These are phyloP conservation scores for Cosmia pyralina DNA, from an alignment of 2,888 invertebrate genomes.

Conservation along the genomic window DNA sequence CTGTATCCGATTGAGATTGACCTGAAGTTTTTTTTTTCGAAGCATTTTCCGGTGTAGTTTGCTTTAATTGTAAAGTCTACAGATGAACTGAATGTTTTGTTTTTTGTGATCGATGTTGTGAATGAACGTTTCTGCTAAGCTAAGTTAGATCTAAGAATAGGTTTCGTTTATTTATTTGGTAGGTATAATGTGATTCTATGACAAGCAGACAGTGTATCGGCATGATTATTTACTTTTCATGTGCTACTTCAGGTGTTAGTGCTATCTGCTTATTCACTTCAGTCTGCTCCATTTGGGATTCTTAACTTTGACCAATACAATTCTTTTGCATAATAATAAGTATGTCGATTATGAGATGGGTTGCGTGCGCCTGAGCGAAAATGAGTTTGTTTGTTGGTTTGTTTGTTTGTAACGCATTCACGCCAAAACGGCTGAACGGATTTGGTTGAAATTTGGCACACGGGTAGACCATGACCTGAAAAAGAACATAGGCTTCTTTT, in stretches of 20 bases:
- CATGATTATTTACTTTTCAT: not conserved
- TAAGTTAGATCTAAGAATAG: constrained; percentile 25
- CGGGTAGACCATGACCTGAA: too few relatives aligned
- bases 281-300: constrained; percentile 7
- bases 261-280: not conserved
- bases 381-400: too few relatives aligned
- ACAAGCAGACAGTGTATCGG: constrained; percentile 4
- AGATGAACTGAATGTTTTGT: constrained; percentile 33
- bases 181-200: not conserved
- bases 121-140: constrained; percentile 24
- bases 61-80: constrained; percentile 55
- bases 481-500: too few relatives aligned
- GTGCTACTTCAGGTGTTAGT: not conserved
- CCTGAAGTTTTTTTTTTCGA: constrained; percentile 21
- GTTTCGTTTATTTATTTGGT: not conserved
- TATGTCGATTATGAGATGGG: too few relatives aligned
- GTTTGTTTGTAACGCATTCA: too few relatives aligned
- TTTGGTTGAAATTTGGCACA: too few relatives aligned
- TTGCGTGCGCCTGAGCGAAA: too few relatives aligned
- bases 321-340: not conserved
- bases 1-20: constrained; percentile 42
- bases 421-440: too few relatives aligned
- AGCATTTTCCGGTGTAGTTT: constrained; percentile 46
- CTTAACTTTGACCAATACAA: not conserved
- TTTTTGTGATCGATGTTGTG: constrained; percentile 28